Conservation (phyloP, 2,888 invertebrate species). For the Caenorhabditis sp. region DNA sequence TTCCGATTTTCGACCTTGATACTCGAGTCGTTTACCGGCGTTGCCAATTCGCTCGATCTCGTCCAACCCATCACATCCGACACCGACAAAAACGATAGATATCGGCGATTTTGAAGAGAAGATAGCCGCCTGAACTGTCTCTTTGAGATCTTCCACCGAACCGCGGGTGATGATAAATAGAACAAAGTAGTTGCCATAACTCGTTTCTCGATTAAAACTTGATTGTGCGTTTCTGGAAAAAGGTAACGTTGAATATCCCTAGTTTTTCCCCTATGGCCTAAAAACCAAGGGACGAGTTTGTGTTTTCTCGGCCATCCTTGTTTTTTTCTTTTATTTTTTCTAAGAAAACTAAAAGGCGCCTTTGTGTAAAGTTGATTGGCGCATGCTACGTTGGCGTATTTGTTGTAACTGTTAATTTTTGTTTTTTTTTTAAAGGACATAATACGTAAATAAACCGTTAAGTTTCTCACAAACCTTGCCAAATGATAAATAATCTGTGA, state of each 20-base stretch:
- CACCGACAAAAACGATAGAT: constrained; percentile 45
- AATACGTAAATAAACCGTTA: not conserved
- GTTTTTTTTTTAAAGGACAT: too few species aligned
- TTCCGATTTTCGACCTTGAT: constrained; percentile 60
- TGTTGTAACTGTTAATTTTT: too few species aligned
- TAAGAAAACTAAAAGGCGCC: too few species aligned
- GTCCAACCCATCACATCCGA: constrained; percentile 51
- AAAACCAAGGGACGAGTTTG: too few species aligned
- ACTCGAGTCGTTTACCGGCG: constrained; percentile 59
- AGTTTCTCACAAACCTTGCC: constrained; percentile 47
- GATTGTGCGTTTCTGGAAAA: constrained; percentile 3
- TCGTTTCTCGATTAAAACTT: constrained; percentile 1
- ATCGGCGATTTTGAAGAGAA: constrained; percentile 63
- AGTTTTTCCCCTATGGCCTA: too few species aligned
- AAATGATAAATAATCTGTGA: constrained; percentile 63
- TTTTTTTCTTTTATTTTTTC: too few species aligned
- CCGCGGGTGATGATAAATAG: constrained; percentile 57
- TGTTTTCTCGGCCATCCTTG: too few species aligned
- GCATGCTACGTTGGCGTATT: too few species aligned
- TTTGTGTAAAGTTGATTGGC: too few species aligned
- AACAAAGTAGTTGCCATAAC: constrained; percentile 45
- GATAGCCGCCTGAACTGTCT: constrained; percentile 60
- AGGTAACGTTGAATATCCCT: too few species aligned
- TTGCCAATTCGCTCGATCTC: constrained; percentile 59
- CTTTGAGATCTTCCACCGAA: constrained; percentile 60